Conservation (phyloP, 2,797 vertebrate genomes). For the Aplochiton taeniatus region DNA sequence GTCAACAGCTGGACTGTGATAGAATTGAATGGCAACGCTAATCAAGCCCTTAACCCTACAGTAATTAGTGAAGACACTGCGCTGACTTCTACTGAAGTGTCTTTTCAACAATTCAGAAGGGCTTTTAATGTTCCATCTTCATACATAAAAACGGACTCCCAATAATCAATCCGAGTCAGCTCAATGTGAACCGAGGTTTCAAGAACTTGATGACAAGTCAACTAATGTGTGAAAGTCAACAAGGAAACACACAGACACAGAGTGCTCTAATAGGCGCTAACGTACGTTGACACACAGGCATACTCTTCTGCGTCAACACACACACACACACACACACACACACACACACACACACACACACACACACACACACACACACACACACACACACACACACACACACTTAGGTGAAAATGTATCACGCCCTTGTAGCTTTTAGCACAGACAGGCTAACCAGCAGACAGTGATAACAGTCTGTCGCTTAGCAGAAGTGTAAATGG, state of each 20-base stretch:
- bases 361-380: constrained; percentile 44
- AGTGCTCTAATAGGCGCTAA: constrained; percentile 14
- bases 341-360: constrained; percentile 45
- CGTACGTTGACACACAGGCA: background rate
- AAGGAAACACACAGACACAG: constrained; percentile 37
- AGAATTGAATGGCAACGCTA: too few relatives aligned
- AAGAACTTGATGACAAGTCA: constrained; percentile 45
- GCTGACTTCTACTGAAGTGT: too few relatives aligned
- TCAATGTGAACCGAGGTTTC: too few relatives aligned
- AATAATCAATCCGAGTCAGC: too few relatives aligned
- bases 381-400: constrained; percentile 42
- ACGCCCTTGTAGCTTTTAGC: constrained; percentile 78
- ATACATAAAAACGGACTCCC: too few relatives aligned
- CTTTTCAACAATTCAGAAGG: too few relatives aligned
- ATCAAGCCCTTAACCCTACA: too few relatives aligned
- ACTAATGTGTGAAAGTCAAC: constrained; percentile 65
- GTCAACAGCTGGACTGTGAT: too few relatives aligned
- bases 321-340: constrained; percentile 47
- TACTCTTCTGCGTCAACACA: background rate
- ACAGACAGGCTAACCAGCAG: constrained; percentile 54
- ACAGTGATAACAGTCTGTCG: constrained; percentile 53
- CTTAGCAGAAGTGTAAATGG: constrained; percentile 74
- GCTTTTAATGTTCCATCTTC: too few relatives aligned
- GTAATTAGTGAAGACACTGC: too few relatives aligned
- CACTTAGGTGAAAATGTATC: constrained; percentile 55